phyloP scores from a whole-genome alignment of 2,888 invertebrate genomes.

The Apodemia duryi region DNA sequence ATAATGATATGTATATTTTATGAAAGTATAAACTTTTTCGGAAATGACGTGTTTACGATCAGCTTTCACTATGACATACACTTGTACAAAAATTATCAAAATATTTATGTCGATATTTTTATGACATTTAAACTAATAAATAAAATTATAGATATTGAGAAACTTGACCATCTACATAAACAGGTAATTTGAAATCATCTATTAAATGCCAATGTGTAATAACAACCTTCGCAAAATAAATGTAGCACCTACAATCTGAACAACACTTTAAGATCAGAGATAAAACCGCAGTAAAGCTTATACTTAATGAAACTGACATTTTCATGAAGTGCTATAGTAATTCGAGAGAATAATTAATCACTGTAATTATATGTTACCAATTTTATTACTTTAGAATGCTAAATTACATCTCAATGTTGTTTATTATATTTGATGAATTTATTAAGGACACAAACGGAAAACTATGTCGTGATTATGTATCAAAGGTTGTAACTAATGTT shows the following conservation, averaged over 20 bases:
- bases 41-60: too few species aligned
- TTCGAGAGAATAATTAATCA: slow-evolving; percentile 1
- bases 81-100: too few species aligned
- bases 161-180: neutral
- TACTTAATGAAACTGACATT: slow-evolving; percentile 29
- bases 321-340: slow-evolving; percentile 17
- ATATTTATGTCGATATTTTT: neutral
- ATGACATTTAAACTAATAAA: neutral
- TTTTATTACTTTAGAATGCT: slow-evolving; percentile 17
- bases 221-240: slow-evolving; percentile 1
- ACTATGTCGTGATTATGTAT: neutral
- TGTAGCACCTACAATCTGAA: neutral
- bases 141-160: neutral
- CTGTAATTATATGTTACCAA: neutral
- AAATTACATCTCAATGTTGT: neutral
- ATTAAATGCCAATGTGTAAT: neutral
- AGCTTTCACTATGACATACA: too few species aligned
- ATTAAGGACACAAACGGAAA: neutral
- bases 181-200: slow-evolving; percentile 1
- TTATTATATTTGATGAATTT: neutral
- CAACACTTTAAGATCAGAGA: slow-evolving; percentile 24
- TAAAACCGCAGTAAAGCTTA: slow-evolving; percentile 22
- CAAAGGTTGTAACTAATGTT: neutral
- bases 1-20: too few species aligned
- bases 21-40: too few species aligned